Evolutionary conservation across 2,797 vertebrate species (phyloP).

Genomic region (Leptatherina wallacei): DNA sequence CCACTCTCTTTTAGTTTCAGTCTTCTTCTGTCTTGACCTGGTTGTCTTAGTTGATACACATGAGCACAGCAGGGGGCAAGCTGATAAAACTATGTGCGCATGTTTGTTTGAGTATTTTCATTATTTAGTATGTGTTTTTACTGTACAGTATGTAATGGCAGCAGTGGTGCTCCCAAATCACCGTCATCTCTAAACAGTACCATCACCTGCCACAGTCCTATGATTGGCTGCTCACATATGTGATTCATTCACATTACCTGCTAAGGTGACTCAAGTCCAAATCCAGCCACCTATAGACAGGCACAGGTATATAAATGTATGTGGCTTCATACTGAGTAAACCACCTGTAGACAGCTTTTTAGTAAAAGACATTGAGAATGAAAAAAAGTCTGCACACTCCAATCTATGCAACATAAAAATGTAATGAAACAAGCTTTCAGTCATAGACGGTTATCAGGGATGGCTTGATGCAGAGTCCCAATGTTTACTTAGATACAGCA

Average conservation of each 20-base stretch:
- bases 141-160: slow-evolving; percentile 28
- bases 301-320: background rate
- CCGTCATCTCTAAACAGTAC: slow-evolving; percentile 12
- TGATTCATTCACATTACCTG: background rate
- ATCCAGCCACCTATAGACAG: background rate
- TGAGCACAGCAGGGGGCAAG: slow-evolving; percentile 28
- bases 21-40: slow-evolving; percentile 33
- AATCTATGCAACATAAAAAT: too few species aligned
- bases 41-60: slow-evolving; percentile 36
- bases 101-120: slow-evolving; percentile 5
- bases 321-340: too few species aligned
- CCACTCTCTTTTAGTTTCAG: slow-evolving; percentile 28
- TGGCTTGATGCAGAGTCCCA: too few species aligned
- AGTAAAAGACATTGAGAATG: too few species aligned
- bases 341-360: too few species aligned
- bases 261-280: background rate
- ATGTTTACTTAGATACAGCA: too few species aligned
- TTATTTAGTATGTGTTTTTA: background rate
- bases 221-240: slow-evolving; percentile 2
- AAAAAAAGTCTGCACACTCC: too few species aligned
- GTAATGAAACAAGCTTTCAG: too few species aligned
- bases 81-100: slow-evolving; percentile 10
- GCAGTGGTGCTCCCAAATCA: slow-evolving; percentile 9
- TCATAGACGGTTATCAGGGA: too few species aligned
- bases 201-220: slow-evolving; percentile 4